phyloP scores from a whole-genome alignment of 2,113 vertebrate species.

The Dasyprocta punctata region DNA sequence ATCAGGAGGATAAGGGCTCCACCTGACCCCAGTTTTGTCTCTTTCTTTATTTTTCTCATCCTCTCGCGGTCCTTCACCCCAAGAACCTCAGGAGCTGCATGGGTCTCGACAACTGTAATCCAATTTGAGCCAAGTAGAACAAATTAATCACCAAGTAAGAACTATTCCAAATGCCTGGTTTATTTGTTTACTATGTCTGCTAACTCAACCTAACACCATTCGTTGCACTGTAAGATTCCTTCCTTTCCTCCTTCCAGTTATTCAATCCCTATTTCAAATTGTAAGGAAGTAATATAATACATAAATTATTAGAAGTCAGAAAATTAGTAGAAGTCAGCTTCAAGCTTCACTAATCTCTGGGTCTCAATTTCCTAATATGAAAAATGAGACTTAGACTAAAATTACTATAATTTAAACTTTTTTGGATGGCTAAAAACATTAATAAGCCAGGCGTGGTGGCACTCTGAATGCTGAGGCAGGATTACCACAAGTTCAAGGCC shows the following conservation, averaged over 20 bases:
- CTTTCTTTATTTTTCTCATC: too few relatives aligned
- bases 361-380: neutral
- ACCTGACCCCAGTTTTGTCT: too few relatives aligned
- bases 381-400: neutral
- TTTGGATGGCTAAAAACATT: neutral
- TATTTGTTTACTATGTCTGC: slow-evolving; percentile 13
- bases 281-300: neutral
- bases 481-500: neutral
- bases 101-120: too few relatives aligned
- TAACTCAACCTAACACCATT: neutral
- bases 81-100: too few relatives aligned
- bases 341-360: neutral
- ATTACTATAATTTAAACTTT: neutral
- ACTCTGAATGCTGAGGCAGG: neutral
- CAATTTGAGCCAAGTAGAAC: neutral
- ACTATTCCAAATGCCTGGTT: neutral
- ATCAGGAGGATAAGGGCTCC: too few relatives aligned
- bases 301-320: slow-evolving; percentile 6
- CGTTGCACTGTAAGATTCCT: neutral
- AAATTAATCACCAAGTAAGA: neutral
- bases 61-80: too few relatives aligned
- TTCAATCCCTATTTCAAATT: neutral
- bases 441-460: neutral
- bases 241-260: neutral
- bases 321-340: neutral